phyloP scores from a whole-genome alignment of 2,113 vertebrate species.

The Amblyopsis rosae region DNA sequence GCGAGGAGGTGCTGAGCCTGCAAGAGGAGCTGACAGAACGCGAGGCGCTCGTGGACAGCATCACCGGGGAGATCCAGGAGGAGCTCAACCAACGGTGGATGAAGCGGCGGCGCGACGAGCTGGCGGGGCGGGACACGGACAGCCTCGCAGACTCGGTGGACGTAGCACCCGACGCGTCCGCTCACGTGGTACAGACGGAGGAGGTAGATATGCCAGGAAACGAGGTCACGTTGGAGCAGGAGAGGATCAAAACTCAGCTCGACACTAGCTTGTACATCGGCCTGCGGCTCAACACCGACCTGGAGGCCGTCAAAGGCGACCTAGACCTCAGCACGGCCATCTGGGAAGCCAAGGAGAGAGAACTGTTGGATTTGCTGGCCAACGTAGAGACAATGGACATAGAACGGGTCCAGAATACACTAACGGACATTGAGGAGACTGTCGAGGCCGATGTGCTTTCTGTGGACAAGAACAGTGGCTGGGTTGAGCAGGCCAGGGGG shows the following conservation, averaged over 20 bases:
- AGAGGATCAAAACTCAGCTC: slow-evolving; percentile 88
- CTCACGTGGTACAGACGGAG: slow-evolving; percentile 25
- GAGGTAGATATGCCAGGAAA: slow-evolving; percentile 64
- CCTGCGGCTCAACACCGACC: slow-evolving; percentile 87
- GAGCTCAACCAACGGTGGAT: slow-evolving; percentile 94
- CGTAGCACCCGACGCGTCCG: background rate
- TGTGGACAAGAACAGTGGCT: slow-evolving; percentile 59
- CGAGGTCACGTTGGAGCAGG: slow-evolving; percentile 81
- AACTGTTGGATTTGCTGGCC: slow-evolving; percentile 84
- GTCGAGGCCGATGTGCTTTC: slow-evolving; percentile 30
- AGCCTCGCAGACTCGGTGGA: slow-evolving; percentile 54
- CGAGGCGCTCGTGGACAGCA: slow-evolving; percentile 85
- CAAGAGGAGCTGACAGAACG: slow-evolving; percentile 87
- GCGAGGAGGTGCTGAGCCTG: slow-evolving; percentile 82
- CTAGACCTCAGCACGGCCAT: slow-evolving; percentile 83
- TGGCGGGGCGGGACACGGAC: slow-evolving; percentile 64
- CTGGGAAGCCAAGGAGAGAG: slow-evolving; percentile 83
- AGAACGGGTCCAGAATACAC: slow-evolving; percentile 31
- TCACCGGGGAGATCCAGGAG: slow-evolving; percentile 88
- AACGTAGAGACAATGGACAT: slow-evolving; percentile 79
- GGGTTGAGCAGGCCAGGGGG: slow-evolving; percentile 83
- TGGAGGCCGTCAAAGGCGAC: slow-evolving; percentile 82
- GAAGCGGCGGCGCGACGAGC: slow-evolving; percentile 83
- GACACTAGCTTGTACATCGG: slow-evolving; percentile 94
- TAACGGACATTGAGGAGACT: slow-evolving; percentile 3